These are phyloP conservation scores for Elaphurus davidianus DNA, from an alignment of 2,113 vertebrate species.

Conservation along the genomic window DNA sequence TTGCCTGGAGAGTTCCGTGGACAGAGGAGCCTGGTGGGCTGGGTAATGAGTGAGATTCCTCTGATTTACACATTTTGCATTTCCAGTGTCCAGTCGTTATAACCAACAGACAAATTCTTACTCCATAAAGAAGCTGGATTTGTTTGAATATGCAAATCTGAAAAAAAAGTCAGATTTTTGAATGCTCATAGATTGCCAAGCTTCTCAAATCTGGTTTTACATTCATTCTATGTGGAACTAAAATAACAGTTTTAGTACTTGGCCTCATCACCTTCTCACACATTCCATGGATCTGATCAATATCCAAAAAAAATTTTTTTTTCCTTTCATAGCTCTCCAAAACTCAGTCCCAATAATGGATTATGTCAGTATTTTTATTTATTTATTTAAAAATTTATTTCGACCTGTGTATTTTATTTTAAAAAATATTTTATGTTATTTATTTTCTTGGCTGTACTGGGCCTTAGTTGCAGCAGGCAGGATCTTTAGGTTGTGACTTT, in stretches of 20 bases:
- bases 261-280: background rate
- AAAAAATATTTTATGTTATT: background rate
- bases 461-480: background rate
- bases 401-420: background rate
- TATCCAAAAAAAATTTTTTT: background rate
- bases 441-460: background rate
- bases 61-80: background rate
- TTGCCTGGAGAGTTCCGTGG: background rate
- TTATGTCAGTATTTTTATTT: background rate
- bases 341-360: background rate
- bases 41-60: background rate
- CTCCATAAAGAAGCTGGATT: background rate
- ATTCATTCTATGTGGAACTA: background rate
- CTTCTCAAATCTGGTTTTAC: background rate
- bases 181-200: background rate
- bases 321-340: background rate
- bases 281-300: background rate
- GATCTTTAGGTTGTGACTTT: background rate
- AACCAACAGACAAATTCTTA: background rate
- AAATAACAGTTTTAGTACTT: background rate
- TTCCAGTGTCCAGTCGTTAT: background rate
- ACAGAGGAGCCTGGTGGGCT: background rate
- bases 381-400: background rate
- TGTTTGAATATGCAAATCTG: constrained; percentile 10
- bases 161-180: background rate